phyloP scores from a whole-genome alignment of 2,797 vertebrate species.

The Sebastiscus albofasciatus region DNA sequence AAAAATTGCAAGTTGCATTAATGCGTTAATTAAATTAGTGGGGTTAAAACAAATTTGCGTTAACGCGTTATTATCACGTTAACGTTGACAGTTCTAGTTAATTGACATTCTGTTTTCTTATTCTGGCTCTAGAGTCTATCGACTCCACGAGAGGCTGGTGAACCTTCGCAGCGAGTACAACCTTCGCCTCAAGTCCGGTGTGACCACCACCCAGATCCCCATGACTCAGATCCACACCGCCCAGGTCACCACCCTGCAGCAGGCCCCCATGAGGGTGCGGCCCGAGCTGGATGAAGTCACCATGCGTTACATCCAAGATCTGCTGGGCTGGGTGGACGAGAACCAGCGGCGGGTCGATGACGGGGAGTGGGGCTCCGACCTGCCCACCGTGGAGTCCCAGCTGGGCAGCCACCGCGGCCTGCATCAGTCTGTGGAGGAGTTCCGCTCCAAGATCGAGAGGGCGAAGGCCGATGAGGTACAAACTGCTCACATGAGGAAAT shows the following conservation, averaged over 20 bases:
- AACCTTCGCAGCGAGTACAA: slow-evolving; percentile 95
- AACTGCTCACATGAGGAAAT: neutral
- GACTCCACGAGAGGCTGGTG: slow-evolving; percentile 93
- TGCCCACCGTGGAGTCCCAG: slow-evolving; percentile 91
- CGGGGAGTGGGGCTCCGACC: slow-evolving; percentile 91
- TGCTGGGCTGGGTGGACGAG: slow-evolving; percentile 94
- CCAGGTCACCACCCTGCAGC: slow-evolving; percentile 63
- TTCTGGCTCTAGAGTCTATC: slow-evolving; percentile 86
- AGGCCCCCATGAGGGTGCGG: slow-evolving; percentile 69
- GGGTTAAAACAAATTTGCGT: no score
- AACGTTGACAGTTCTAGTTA: no score
- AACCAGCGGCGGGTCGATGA: slow-evolving; percentile 88
- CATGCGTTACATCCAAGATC: slow-evolving; percentile 90
- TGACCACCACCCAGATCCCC: slow-evolving; percentile 75
- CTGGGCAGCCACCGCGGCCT: slow-evolving; percentile 92
- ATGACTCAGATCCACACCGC: slow-evolving; percentile 59
- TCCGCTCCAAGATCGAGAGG: slow-evolving; percentile 91
- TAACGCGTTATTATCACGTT: no score
- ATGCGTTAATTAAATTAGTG: no score
- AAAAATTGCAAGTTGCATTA: no score
- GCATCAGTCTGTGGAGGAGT: slow-evolving; percentile 93
- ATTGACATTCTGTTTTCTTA: neutral
- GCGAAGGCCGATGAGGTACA: slow-evolving; percentile 89
- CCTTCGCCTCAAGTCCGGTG: slow-evolving; percentile 89
- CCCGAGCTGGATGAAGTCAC: slow-evolving; percentile 89